Conservation (phyloP, 2,797 vertebrate genomes). For the Setipinna tenuifilis region DNA sequence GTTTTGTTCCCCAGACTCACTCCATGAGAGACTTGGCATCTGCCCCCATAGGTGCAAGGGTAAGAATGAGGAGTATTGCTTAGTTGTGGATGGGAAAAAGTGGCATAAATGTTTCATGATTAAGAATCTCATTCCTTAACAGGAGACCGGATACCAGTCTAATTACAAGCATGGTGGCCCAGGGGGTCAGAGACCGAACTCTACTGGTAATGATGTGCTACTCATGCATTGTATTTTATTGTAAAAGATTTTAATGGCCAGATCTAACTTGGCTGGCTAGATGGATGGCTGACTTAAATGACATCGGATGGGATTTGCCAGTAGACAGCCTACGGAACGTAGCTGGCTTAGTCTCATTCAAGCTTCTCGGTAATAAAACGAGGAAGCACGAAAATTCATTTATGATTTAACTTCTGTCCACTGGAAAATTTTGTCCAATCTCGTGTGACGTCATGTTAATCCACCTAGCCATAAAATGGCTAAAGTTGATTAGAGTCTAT, state of each 20-base stretch:
- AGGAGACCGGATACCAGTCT: constrained; percentile 87
- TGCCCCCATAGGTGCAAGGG: constrained; percentile 80
- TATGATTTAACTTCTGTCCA: too few species aligned
- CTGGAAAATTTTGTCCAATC: too few species aligned
- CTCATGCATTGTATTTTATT: not conserved
- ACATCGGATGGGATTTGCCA: too few species aligned
- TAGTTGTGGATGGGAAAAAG: not conserved
- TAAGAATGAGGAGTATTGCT: constrained; percentile 59
- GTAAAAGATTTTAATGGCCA: not conserved
- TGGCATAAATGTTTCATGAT: not conserved
- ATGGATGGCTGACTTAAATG: too few species aligned
- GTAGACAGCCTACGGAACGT: too few species aligned
- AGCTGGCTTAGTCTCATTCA: too few species aligned
- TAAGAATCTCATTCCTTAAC: constrained; percentile 1
- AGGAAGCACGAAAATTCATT: too few species aligned
- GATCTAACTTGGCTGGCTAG: too few species aligned
- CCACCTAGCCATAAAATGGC: too few species aligned
- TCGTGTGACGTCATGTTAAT: too few species aligned
- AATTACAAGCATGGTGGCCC: constrained; percentile 79
- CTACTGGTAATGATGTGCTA: constrained; percentile 78
- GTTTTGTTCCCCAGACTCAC: constrained; percentile 77
- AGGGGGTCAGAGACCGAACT: constrained; percentile 76
- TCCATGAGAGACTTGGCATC: constrained; percentile 79
- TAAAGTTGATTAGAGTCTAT: not conserved
- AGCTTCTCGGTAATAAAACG: too few species aligned